Percentiles rank a stretch among this genome's conserved stretches.
Conservation (phyloP, 2,797 vertebrate genomes). For the Peromyscus aztecus region DNA sequence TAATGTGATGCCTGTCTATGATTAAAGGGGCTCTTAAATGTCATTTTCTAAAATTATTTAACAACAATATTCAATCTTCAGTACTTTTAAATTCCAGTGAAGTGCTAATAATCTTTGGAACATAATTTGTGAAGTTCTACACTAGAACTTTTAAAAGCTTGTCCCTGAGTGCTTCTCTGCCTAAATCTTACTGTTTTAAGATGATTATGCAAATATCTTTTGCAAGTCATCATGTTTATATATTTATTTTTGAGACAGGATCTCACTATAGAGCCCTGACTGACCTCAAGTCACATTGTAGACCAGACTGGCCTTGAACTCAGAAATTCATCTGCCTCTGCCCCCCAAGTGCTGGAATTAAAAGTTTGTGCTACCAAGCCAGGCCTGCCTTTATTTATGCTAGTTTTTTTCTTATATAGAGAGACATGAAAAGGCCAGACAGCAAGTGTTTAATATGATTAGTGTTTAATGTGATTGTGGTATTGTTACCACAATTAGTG, state of each 20-base stretch:
- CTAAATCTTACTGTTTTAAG: not conserved
- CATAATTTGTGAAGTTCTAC: not conserved
- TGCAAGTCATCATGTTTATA: not conserved
- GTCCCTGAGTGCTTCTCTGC: not conserved
- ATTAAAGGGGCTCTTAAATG: constrained; percentile 6
- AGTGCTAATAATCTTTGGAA: not conserved
- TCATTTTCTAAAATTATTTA: constrained; percentile 28
- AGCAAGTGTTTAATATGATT: not conserved
- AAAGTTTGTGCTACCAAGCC: not conserved
- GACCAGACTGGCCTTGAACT: not conserved
- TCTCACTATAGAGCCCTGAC: not conserved
- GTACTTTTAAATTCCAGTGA: not conserved
- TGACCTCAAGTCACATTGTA: not conserved
- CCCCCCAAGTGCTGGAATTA: not conserved
- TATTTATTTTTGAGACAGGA: not conserved
- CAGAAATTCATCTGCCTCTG: not conserved
- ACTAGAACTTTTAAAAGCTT: not conserved
- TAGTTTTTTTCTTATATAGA: not conserved
- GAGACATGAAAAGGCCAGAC: not conserved
- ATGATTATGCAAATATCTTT: not conserved
- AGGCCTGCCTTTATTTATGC: not conserved
- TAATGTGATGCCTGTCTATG: not conserved
- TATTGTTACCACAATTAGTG: constrained; percentile 20
- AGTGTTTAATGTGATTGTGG: not conserved
- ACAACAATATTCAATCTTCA: not conserved